Base-by-base conservation (phyloP, 2,888 invertebrate species). In the Pyrocoelia pectoralis region DNA sequence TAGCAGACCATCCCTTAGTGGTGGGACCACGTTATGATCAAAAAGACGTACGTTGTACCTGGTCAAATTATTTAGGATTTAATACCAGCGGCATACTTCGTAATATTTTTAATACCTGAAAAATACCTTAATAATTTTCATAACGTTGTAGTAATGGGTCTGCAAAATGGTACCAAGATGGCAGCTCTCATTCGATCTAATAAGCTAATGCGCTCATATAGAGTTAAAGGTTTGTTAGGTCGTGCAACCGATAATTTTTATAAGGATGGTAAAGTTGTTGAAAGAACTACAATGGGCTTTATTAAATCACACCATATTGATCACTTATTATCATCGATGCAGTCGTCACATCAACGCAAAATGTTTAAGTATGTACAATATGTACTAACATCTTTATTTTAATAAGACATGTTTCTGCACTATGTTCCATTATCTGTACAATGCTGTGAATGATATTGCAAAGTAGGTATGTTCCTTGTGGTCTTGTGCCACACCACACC, bases 321-420 rank as follows among this genome's bases (percentile, higher is more conserved):
- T 70, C 85, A 84, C 62, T 79, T 95, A 13, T 84, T 95, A 14
- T 87, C 93, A 1, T 84, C 91, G 1, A 88, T 94, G 81, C 95
- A 97, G 80, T 89, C 94, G 0, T 87, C 91, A 3, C 94, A 96
- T 81, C 96, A 95, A 78, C 88, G 86, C 68, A 88, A 91, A 76
- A 93, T 95, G 91, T 95, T 89, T 79, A 87, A 92, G 92, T 93
- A 83, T 68, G 43, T 10, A 24, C 24, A 24, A 29, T n/a, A 1
- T 38, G 19, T 48, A 48, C n/a, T 15, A 18, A 4, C 18, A 43
- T 15, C 17, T 48, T 33, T 40, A 53, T 1, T 10, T 10, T 13
- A 10, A n/a, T n/a, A n/a, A n/a, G n/a, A n/a, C n/a, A n/a, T n/a
- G n/a, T n/a, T n/a, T n/a, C n/a, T n/a, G n/a, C n/a, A n/a, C n/a